A percentile compares a stretch with the other conserved stretches of the same genome.
Conservation (phyloP, 2,888 invertebrate species). For the Cosmopolites sordidus region DNA sequence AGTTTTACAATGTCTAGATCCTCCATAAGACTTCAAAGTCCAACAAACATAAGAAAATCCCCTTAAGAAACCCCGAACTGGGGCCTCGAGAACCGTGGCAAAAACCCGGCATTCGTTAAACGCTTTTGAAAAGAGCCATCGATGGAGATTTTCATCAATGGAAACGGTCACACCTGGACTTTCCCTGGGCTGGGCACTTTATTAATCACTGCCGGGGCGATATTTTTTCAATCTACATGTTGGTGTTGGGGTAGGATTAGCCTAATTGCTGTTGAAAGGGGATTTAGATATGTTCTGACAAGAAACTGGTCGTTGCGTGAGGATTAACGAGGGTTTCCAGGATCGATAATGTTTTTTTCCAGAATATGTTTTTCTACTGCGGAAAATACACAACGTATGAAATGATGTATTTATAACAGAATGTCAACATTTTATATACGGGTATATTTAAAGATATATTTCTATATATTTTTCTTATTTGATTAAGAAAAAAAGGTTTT, state of each 20-base stretch:
- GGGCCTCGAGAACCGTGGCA: slow-evolving; percentile 1
- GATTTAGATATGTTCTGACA: not conserved
- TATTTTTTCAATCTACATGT: too few relatives aligned
- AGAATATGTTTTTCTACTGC: too few relatives aligned
- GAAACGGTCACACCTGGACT: slow-evolving; percentile 14
- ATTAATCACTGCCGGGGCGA: too few relatives aligned
- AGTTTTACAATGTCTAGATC: not conserved
- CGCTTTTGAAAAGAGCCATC: slow-evolving; percentile 12
- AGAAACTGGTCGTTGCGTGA: too few relatives aligned
- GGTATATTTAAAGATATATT: too few relatives aligned
- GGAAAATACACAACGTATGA: too few relatives aligned
- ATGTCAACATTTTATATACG: too few relatives aligned
- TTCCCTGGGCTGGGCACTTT: slow-evolving; percentile 6
- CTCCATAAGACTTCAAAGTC: slow-evolving; percentile 9
- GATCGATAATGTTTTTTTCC: too few relatives aligned
- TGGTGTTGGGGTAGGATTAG: not conserved
- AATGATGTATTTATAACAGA: too few relatives aligned
- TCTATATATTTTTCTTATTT: too few relatives aligned
- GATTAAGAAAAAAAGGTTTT: too few relatives aligned
- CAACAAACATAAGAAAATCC: slow-evolving; percentile 8
- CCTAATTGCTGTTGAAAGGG: slow-evolving; percentile 2
- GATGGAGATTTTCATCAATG: slow-evolving; percentile 8
- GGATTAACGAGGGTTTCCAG: too few relatives aligned
- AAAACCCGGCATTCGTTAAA: slow-evolving; percentile 10
- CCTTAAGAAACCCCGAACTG: slow-evolving; percentile 7